These are phyloP conservation scores for Gambelia wislizenii DNA, from an alignment of 2,797 vertebrate species.

Conservation along the genomic window DNA sequence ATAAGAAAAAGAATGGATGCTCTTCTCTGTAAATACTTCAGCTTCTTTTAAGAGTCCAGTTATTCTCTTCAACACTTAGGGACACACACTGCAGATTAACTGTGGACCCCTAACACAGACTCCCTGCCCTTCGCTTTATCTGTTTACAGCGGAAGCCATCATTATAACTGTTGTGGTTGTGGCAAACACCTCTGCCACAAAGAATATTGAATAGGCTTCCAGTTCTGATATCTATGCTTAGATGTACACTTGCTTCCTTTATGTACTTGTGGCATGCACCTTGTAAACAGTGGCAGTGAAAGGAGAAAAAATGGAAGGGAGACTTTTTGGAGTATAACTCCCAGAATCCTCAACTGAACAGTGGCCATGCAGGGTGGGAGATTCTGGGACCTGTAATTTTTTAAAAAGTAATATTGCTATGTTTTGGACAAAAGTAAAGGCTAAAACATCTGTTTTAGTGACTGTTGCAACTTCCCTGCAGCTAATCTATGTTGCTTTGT, in stretches of 20 bases:
- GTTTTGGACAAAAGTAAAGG: not conserved
- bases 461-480: constrained; percentile 17
- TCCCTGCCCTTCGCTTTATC: not conserved
- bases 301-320: constrained; percentile 29
- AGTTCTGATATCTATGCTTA: not conserved
- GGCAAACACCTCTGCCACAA: not conserved
- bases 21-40: not conserved
- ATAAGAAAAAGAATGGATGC: not conserved
- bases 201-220: not conserved
- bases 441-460: not conserved
- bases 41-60: not conserved
- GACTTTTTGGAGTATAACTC: no score
- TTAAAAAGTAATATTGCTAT: no score
- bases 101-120: not conserved
- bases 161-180: not conserved
- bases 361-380: no score
- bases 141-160: not conserved
- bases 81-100: not conserved
- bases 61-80: not conserved
- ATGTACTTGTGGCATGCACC: not conserved
- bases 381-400: no score
- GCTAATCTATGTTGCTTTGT: constrained; percentile 28
- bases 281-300: not conserved
- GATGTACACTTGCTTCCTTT: not conserved
- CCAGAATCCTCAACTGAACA: no score